Conservation (phyloP, 2,888 invertebrate species). For the Cenopis cana region DNA sequence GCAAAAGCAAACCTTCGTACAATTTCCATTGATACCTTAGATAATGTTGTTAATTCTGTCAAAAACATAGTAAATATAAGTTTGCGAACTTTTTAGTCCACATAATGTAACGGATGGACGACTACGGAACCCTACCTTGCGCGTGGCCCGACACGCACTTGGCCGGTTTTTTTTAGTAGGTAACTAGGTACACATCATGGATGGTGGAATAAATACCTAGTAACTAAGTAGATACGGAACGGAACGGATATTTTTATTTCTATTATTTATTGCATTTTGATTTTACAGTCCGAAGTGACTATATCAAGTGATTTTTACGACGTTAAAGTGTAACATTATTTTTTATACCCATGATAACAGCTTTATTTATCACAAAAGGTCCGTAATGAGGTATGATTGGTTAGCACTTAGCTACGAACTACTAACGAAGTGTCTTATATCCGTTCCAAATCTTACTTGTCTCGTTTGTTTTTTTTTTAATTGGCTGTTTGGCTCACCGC, state of each 20-base stretch:
- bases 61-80: no score
- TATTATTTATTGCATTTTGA: background rate
- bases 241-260: background rate
- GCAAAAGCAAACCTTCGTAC: no score
- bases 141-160: no score
- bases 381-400: conserved; percentile 14
- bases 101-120: no score
- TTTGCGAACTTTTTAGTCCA: no score
- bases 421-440: conserved; percentile 29
- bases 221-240: no score
- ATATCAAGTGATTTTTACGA: background rate
- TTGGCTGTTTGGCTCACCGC: conserved; percentile 27
- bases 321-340: background rate
- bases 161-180: no score
- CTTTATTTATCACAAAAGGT: conserved; percentile 22
- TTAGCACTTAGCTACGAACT: conserved; percentile 9
- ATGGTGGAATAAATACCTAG: no score
- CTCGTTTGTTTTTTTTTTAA: conserved; percentile 28
- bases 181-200: no score
- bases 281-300: background rate
- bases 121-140: no score
- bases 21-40: no score
- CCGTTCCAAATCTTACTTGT: conserved; percentile 14
- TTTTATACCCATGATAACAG: background rate
- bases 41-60: no score